phyloP scores from a whole-genome alignment of 1,140 invertebrate species.

The Pygmarrhopalites habei region DNA sequence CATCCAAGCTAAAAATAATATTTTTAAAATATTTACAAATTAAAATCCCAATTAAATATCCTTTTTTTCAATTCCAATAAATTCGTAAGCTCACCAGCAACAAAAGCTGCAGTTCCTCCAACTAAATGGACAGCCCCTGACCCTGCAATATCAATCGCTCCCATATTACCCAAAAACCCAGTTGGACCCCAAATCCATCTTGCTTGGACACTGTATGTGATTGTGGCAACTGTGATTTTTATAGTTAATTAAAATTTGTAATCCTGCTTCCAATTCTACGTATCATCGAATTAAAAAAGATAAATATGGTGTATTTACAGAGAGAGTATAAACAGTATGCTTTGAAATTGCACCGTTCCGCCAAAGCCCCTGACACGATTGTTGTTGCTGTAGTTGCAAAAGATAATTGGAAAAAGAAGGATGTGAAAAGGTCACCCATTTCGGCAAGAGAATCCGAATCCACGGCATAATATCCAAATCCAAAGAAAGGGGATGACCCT shows the following conservation, averaged over 20 bases:
- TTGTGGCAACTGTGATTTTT: constrained; percentile 53
- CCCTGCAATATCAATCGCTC: constrained; percentile 49
- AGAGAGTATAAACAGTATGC: constrained; percentile 80
- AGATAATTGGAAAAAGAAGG: constrained; percentile 78
- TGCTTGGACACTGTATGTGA: constrained; percentile 47
- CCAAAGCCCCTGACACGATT: constrained; percentile 63
- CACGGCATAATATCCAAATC: constrained; percentile 33
- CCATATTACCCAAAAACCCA: constrained; percentile 15
- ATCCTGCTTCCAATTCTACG: too few species aligned
- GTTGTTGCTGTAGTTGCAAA: constrained; percentile 69
- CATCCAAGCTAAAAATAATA: too few species aligned
- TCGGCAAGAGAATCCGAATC: constrained; percentile 17
- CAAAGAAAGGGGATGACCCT: constrained; percentile 39
- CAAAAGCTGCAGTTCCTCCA: constrained; percentile 57
- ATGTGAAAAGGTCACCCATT: constrained; percentile 58
- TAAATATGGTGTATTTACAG: too few species aligned
- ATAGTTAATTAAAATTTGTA: too few species aligned
- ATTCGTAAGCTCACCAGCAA: too few species aligned
- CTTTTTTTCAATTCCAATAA: too few species aligned
- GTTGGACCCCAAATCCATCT: constrained; percentile 21
- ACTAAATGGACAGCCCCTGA: constrained; percentile 86
- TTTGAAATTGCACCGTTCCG: constrained; percentile 81
- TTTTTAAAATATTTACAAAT: too few species aligned
- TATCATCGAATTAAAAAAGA: too few species aligned
- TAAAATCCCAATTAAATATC: too few species aligned